Percentiles rank a stretch among this genome's conserved stretches.
phyloP scores from a whole-genome alignment of 2,888 invertebrate genomes.

The Chrysopilus asiliformis region DNA sequence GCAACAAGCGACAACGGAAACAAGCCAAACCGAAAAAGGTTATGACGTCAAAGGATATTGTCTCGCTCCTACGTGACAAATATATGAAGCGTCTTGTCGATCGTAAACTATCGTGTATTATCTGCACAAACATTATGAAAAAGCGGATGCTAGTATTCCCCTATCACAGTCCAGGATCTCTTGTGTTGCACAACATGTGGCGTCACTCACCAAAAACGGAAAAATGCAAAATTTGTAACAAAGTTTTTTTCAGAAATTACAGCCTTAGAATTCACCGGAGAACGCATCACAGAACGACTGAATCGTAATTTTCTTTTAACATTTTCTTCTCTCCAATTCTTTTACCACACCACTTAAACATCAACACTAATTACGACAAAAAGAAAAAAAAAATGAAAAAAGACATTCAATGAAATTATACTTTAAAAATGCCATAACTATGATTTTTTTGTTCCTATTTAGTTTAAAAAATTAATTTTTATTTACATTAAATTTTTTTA shows the following conservation, averaged over 20 bases:
- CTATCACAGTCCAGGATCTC: slow-evolving; percentile 38
- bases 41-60: slow-evolving; percentile 24
- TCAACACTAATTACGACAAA: no score
- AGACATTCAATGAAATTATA: no score
- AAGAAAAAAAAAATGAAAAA: no score
- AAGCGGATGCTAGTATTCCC: slow-evolving; percentile 27
- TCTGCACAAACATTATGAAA: slow-evolving; percentile 19
- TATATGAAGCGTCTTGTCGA: slow-evolving; percentile 32
- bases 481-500: no score
- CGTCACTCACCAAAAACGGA: slow-evolving; percentile 28
- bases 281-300: slow-evolving; percentile 17
- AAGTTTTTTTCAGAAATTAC: slow-evolving; percentile 24
- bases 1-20: slow-evolving; percentile 33
- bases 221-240: slow-evolving; percentile 23
- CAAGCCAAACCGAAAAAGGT: slow-evolving; percentile 39
- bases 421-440: no score
- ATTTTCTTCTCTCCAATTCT: no score
- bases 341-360: no score
- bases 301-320: no score
- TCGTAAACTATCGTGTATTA: slow-evolving; percentile 29
- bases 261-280: slow-evolving; percentile 29
- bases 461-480: no score
- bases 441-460: no score
- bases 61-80: slow-evolving; percentile 33
- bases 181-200: slow-evolving; percentile 41